Conservation (phyloP, 2,888 invertebrate genomes). For the Melanostoma mellinum region DNA sequence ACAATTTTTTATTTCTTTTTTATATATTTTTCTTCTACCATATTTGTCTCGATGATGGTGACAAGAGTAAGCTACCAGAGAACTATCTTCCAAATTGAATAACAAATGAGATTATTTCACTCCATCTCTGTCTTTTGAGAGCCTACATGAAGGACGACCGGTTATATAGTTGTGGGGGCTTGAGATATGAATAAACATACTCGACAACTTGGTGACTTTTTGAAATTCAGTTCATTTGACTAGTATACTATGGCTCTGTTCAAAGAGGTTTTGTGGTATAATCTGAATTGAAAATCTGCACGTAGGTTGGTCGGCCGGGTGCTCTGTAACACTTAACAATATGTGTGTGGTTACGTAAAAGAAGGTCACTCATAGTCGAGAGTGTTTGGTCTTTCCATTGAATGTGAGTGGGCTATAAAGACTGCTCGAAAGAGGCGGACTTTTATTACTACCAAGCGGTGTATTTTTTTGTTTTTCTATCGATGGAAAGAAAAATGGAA, state of each 20-base stretch:
- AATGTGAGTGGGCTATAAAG: conserved; percentile 55
- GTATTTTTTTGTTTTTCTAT: conserved; percentile 35
- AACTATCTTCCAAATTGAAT: conserved; percentile 23
- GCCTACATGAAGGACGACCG: conserved; percentile 63
- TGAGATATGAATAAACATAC: conserved; percentile 43
- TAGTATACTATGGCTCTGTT: conserved; percentile 1
- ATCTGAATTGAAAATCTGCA: conserved; percentile 58
- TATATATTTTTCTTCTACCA: conserved; percentile 14
- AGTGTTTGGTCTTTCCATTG: conserved; percentile 10
- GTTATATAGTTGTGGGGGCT: conserved; percentile 55
- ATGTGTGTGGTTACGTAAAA: conserved; percentile 64
- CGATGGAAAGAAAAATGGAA: conserved; percentile 23
- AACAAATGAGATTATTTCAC: conserved; percentile 43
- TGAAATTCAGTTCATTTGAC: conserved; percentile 57
- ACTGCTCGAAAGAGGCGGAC: conserved; percentile 45
- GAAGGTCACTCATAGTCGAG: conserved; percentile 53
- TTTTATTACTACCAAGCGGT: conserved; percentile 30
- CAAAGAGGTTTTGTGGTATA: conserved; percentile 42
- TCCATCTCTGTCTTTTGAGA: conserved; percentile 1
- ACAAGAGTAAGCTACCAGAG: conserved; percentile 31
- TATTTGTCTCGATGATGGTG: conserved; percentile 46
- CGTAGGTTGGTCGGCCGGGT: conserved; percentile 56
- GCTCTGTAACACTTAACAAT: conserved; percentile 21
- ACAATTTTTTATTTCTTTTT: conserved; percentile 45
- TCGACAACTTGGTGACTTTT: conserved; percentile 54